Base-by-base conservation (phyloP, 1,140 invertebrate species). In the Procambarus clarkii region DNA sequence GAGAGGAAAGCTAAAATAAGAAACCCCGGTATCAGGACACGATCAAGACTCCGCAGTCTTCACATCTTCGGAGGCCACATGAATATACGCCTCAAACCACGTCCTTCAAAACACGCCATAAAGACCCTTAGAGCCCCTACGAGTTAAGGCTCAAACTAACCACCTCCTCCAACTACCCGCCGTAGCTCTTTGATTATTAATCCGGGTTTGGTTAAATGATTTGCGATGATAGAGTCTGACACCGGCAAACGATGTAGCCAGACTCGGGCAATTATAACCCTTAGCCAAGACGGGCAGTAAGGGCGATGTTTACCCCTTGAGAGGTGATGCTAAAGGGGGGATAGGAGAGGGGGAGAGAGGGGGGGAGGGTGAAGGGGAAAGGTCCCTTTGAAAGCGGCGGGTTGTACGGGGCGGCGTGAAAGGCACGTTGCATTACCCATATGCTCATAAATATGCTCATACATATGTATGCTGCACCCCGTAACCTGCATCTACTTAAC, bases 191-290 rank as follows among this genome's bases (percentile, higher is more conserved):
- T 79, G 74, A 44, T 87, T 87, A 79, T 79, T 79, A 87, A 79
- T 87, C 74, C 86, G 86, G 79, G 86, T 87, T 87, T 87, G 86
- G 86, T 45, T 87, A 87, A 87, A 87, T 87, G 86, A 87, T 79
- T 87, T 58, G 74, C 74, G 50, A 45, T 87, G 86, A 87, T 87
- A 54, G 86, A 87, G 34, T 87, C 50, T n/a, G 77, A 69, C 86
- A 79, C 74, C 45, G 48, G 74, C 74, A 87, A 78, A 79, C 84
- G 69, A 86, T 76, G 48, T 71, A 54, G 60, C 54, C 44, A 64
- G 86, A 79, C n/a, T n/a, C 50, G 45, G 46, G 48, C 74, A 45
- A 78, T 87, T 79, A 78, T 60, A 45, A 44, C 34, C 34, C 24
- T 13, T 45, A 44, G 50, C n/a, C 76, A 13, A 7, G 8, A 3